These are phyloP conservation scores for Channa striata DNA, from an alignment of 2,797 vertebrate species.

Conservation along the genomic window DNA sequence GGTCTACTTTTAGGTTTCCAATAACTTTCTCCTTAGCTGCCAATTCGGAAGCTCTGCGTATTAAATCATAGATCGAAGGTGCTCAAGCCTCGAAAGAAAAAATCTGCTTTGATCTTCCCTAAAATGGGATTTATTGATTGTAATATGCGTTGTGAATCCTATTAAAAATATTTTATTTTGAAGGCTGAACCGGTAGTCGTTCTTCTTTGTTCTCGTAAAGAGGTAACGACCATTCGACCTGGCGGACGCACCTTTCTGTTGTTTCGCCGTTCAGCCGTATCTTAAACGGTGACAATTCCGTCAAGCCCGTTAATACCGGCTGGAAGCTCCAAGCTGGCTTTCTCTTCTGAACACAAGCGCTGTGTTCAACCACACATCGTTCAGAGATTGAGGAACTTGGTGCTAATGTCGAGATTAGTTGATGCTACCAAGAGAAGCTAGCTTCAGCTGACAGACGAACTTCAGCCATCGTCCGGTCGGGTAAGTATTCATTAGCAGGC, in stretches of 20 bases:
- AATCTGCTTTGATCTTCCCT: no score
- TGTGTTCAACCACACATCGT: neutral
- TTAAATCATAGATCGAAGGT: no score
- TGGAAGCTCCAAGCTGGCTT: neutral
- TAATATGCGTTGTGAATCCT: no score
- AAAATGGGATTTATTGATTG: no score
- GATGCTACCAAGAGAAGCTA: slow-evolving; percentile 34
- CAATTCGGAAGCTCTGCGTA: no score
- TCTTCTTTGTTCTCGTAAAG: slow-evolving; percentile 18
- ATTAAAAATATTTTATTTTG: slow-evolving; percentile 62
- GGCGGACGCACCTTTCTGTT: neutral
- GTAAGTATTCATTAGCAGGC: slow-evolving; percentile 22
- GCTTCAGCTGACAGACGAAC: neutral
- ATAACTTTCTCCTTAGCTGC: no score
- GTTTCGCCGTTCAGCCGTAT: neutral
- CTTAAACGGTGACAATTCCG: rapidly evolving
- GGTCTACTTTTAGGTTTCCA: no score
- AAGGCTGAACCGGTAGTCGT: slow-evolving; percentile 46
- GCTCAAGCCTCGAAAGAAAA: no score
- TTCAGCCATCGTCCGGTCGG: slow-evolving; percentile 41
- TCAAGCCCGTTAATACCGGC: rapidly evolving
- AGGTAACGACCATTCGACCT: neutral
- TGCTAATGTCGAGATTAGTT: neutral
- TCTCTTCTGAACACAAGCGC: no score
- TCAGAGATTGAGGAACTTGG: neutral